Conservation (phyloP, 2,888 invertebrate genomes). For the Trachelus tabidus region DNA sequence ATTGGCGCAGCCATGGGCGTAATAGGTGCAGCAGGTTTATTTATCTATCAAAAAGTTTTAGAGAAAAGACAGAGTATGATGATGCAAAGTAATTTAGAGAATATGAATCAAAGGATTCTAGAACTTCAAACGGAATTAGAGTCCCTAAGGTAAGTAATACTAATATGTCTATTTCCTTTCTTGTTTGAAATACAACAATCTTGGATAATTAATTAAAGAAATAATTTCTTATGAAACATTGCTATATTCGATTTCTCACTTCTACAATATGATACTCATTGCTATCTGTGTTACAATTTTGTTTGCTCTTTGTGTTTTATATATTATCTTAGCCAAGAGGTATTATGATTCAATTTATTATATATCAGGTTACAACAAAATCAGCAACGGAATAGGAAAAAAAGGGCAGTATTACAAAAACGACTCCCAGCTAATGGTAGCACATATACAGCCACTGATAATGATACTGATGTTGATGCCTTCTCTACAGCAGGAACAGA, state of each 20-base stretch:
- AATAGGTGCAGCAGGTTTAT: conserved; percentile 52
- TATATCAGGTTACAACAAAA: conserved; percentile 43
- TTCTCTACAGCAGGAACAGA: conserved; percentile 58
- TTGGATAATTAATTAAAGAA: not conserved
- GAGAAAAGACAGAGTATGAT: conserved; percentile 40
- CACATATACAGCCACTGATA: conserved; percentile 46
- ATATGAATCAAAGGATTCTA: conserved; percentile 48
- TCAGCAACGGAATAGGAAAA: conserved; percentile 46
- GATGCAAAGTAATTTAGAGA: conserved; percentile 47
- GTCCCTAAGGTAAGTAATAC: conserved; percentile 43
- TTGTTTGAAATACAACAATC: not conserved
- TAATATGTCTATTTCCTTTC: not conserved
- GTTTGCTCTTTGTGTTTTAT: not conserved
- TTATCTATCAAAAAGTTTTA: conserved; percentile 54
- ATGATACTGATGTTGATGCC: conserved; percentile 55
- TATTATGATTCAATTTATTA: not conserved
- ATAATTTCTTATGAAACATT: not conserved
- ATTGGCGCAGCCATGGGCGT: conserved; percentile 58
- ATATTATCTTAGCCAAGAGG: not conserved
- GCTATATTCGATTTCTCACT: not conserved
- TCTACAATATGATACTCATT: too few relatives aligned
- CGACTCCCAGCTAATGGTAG: conserved; percentile 43
- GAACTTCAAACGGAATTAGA: conserved; percentile 53
- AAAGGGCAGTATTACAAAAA: conserved; percentile 37
- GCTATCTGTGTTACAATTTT: not conserved